Conservation (phyloP, 2,113 vertebrate genomes). For the Cyanoramphus novaezelandiae region DNA sequence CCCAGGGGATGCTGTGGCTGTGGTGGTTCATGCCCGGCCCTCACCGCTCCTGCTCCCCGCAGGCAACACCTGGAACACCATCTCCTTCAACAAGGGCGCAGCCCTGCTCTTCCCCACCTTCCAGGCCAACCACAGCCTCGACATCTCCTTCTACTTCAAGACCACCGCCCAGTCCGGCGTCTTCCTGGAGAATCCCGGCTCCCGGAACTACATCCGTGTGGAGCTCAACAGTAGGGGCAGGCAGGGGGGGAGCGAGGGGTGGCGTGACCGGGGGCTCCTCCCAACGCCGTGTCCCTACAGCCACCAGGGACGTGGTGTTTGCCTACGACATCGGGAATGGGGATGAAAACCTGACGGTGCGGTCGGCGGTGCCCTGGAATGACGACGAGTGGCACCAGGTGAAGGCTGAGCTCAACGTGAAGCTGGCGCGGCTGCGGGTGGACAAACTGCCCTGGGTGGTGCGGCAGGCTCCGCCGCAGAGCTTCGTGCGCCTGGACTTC, state of each 20-base stretch:
- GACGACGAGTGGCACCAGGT: conserved; percentile 96
- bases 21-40: background rate
- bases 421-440: conserved; percentile 90
- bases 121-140: conserved; percentile 87
- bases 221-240: conserved; percentile 89
- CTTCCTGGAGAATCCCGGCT: conserved; percentile 90
- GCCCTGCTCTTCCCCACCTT: conserved; percentile 93
- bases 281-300: conserved; percentile 53
- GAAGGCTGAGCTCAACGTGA: conserved; percentile 93
- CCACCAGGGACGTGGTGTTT: conserved; percentile 85
- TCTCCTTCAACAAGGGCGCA: conserved; percentile 89
- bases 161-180: conserved; percentile 87
- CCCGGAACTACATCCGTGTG: conserved; percentile 86
- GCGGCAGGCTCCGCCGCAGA: conserved; percentile 86
- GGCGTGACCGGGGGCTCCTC: fast-evolving
- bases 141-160: conserved; percentile 97
- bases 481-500: conserved; percentile 87
- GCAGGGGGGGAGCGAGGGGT: background rate
- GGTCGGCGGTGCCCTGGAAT: conserved; percentile 81
- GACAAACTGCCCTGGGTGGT: conserved; percentile 91
- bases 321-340: conserved; percentile 93
- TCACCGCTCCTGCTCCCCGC: background rate
- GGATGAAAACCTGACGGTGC: conserved; percentile 87
- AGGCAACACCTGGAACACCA: conserved; percentile 96
- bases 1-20: background rate